Evolutionary conservation across 2,797 vertebrate species (phyloP).

Genomic region (Huso huso): DNA sequence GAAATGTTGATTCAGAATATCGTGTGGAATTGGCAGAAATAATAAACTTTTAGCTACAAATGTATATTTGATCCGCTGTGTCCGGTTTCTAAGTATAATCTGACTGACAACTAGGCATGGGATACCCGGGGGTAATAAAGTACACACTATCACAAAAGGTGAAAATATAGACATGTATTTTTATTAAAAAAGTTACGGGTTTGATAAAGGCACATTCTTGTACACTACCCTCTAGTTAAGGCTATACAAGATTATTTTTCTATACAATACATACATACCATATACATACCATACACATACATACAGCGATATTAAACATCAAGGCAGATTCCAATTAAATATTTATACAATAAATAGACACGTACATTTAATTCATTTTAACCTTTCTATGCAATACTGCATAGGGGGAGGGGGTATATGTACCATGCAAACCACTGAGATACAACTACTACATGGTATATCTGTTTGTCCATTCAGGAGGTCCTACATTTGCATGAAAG

Average conservation of each 20-base stretch:
- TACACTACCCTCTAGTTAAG: conserved; percentile 35
- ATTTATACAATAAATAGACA: conserved; percentile 68
- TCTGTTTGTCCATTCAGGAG: background rate
- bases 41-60: conserved; percentile 22
- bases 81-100: too few species aligned
- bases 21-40: conserved; percentile 18
- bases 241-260: conserved; percentile 34
- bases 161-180: conserved; percentile 14
- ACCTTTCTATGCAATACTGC: conserved; percentile 47
- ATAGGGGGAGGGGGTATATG: background rate
- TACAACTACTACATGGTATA: conserved; percentile 23
- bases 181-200: background rate
- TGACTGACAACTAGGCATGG: conserved; percentile 28
- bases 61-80: conserved; percentile 43
- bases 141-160: background rate
- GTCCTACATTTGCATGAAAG: background rate
- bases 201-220: conserved; percentile 54
- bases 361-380: conserved; percentile 33
- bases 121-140: background rate
- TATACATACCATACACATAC: too few species aligned
- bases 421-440: background rate
- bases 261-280: conserved; percentile 37
- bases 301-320: conserved; percentile 39
- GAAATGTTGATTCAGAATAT: background rate
- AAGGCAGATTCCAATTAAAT: conserved; percentile 63